Base-by-base conservation (phyloP, 1,140 invertebrate genomes). In the Proctacanthus coquilletti region DNA sequence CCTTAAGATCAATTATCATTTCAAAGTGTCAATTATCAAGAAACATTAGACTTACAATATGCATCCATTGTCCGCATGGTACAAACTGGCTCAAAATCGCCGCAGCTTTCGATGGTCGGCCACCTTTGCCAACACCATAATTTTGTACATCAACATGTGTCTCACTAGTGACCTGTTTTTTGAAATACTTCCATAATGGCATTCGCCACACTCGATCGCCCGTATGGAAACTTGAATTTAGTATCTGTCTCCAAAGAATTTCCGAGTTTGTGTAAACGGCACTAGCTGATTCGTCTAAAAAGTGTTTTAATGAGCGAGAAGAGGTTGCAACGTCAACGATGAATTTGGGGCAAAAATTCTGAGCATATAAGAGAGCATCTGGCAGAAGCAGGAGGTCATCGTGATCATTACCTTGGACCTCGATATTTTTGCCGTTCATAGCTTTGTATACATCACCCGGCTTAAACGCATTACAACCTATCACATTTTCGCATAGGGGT, bases 131-230 rank as follows among this genome's bases (percentile, higher is more conserved):
- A 46, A 68, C 71, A 0, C 72, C 74, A 8, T 87, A 67, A 52
- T 93, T 93, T 42, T 84, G 80, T 5, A 92, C 50, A 60, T 93
- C 89, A 31, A 80, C 80, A 4, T 77, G 65, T 19, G 66, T 57
- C 46, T 69, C 69, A 40, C 76, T 66, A 30, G 69, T 78, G 21
- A 92, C 64, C 46, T 75, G 68, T 40, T 76, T 75, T 4, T 71
- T 72, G 52, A 79, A 93, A 49, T 74, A 71, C 41, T 81, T 72
- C 75, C 84, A 92, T 3, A 93, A 55, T 1, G 88, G 88, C 66
- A 94, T 75, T 49, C 86, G 67, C 89, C 89, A 94, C 1, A 93
- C 69, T 32, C 89, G 65, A 56, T 94, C 88, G 1, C 89, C 89
- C 5, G 84, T 84, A 18, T 66, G 48, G 25, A 64, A 60, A 23